These are phyloP conservation scores for Nemopilema nomurai DNA, from an alignment of 30 jellyfish, hydroid and myxozoan genomes.

Conservation along the genomic window DNA sequence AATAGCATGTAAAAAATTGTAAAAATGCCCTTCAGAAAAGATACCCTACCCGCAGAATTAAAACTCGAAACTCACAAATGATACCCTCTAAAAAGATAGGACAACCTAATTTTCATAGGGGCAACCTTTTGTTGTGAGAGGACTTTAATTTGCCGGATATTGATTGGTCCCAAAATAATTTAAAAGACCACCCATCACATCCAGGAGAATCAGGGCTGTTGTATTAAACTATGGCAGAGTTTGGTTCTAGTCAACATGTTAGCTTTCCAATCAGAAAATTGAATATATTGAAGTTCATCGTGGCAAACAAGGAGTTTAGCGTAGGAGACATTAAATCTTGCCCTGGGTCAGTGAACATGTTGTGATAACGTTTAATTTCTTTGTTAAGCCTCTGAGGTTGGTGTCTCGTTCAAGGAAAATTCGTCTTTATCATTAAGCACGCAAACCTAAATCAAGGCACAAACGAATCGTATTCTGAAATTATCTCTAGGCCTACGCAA, in stretches of 20 bases:
- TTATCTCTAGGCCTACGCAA: slow-evolving; percentile 52
- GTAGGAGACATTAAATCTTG: slow-evolving; percentile 54
- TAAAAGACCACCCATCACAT: slow-evolving; percentile 35
- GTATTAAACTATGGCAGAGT: slow-evolving; percentile 44
- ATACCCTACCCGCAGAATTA: no score
- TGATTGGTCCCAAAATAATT: slow-evolving; percentile 41
- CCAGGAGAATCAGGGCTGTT: slow-evolving; percentile 46
- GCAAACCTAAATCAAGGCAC: slow-evolving; percentile 44
- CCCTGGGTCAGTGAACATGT: slow-evolving; percentile 56
- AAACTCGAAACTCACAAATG: no score
- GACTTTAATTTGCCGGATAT: slow-evolving; percentile 39
- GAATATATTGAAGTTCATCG: slow-evolving; percentile 43
- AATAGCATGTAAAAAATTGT: no score
- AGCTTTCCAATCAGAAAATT: slow-evolving; percentile 29
- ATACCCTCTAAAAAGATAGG: no score
- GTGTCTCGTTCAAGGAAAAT: slow-evolving; percentile 39
- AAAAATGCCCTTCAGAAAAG: no score
- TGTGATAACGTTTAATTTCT: slow-evolving; percentile 40
- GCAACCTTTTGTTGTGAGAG: slow-evolving; percentile 38
- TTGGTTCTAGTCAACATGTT: slow-evolving; percentile 20
- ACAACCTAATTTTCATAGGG: slow-evolving; percentile 41
- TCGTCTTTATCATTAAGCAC: slow-evolving; percentile 45
- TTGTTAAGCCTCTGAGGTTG: slow-evolving; percentile 44
- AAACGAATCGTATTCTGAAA: slow-evolving; percentile 38
- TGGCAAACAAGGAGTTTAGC: slow-evolving; percentile 55